These are phyloP conservation scores for Palaemon carinicauda DNA, from an alignment of 1,140 invertebrate genomes.

Conservation along the genomic window DNA sequence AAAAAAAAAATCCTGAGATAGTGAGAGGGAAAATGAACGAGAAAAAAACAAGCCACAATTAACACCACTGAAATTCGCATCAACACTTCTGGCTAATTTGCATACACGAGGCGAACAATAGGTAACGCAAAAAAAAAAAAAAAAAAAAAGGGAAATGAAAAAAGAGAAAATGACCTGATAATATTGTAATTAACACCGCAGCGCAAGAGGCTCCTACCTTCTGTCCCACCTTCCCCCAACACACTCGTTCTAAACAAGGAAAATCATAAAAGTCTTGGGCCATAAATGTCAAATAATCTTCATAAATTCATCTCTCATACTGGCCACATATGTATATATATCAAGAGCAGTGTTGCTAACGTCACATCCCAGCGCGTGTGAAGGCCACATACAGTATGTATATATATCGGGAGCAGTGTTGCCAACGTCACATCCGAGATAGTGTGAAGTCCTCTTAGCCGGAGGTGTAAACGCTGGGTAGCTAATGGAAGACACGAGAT, in stretches of 20 bases:
- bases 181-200: conserved; percentile 14
- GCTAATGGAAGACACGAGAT: too few relatives aligned
- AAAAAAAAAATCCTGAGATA: too few relatives aligned
- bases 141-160: background rate
- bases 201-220: background rate
- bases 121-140: background rate
- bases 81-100: background rate
- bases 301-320: conserved; percentile 34
- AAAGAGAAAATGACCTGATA: background rate
- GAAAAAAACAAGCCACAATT: background rate
- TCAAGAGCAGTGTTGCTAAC: background rate
- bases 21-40: too few relatives aligned
- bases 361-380: background rate
- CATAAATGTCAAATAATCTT: conserved; percentile 25
- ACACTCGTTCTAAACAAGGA: background rate
- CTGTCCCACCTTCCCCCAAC: too few relatives aligned
- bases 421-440: background rate
- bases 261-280: conserved; percentile 4
- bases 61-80: background rate
- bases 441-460: too few relatives aligned
- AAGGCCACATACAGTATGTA: background rate
- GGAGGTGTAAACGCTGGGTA: too few relatives aligned
- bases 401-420: background rate
- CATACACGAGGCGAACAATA: background rate
- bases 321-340: background rate